Base-by-base conservation (phyloP, 1,140 invertebrate species). In the Linepithema humile region DNA sequence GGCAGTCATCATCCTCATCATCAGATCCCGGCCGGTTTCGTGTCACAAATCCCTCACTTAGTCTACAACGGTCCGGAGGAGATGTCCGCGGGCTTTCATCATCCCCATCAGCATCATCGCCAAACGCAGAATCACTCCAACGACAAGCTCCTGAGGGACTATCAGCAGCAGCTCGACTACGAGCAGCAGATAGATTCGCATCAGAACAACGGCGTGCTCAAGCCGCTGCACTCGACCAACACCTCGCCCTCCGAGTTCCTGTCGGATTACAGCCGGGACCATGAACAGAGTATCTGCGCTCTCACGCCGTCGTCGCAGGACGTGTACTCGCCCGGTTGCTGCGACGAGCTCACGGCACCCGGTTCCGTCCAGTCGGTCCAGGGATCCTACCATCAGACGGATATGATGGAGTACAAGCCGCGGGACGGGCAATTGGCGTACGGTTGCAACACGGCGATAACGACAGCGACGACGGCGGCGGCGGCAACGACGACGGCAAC, bases 51-150 rank as follows among this genome's bases (percentile, higher is more conserved):
- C 0, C 62, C 57, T 15, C 90, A 91, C 17, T 0, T 87, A 9
- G 64, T 90, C 1, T 92, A 90, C 38, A 90, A 92, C 0, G 85
- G 78, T 15, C 50, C 78, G 0, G 84, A 88, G 0, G 87, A 91
- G 0, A n/a, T n/a, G n/a, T n/a, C n/a, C n/a, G 7, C 60, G 3
- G 89, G 90, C 29, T 85, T 83, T 6, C 90, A 77, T 12, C 84
- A 78, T 9, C 86, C 85, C 5, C 59, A 88, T 0, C 85, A 7
- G 5, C 75, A 78, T 17, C 53, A 53, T 1, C 4, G 20, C 4
- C 50, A 45, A 20, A 20, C 45, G 0, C 86, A n/a, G n/a, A n/a
- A 69, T n/a, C 83, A 69, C 3, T 1, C 50, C 6, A 43, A 59
- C 7, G 38, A 32, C 0, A 86, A 87, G n/a, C 73, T 88, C 0